Base-by-base conservation (phyloP, 2,797 vertebrate genomes). In the Furcifer pardalis region DNA sequence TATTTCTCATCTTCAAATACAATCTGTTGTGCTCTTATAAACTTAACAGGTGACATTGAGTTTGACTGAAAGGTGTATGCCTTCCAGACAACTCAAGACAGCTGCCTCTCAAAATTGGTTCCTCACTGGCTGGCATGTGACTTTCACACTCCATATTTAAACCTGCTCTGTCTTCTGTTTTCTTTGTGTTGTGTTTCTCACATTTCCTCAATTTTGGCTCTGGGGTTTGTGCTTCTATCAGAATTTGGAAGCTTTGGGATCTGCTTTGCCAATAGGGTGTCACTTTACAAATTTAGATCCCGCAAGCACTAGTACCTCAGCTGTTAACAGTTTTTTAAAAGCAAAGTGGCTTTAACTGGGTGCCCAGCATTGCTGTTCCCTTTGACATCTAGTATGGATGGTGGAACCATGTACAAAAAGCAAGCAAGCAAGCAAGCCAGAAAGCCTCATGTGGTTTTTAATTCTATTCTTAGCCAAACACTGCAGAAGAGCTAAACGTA, bases 311-410 rank as follows among this genome's bases (percentile, higher is more conserved):
- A 77, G 76, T 89, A 89, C 75, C 52, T 88, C 92, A 92, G 90
- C 86, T 94, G 91, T 91, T 56, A 19, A 75, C 52, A 79, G 62
- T 77, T 89, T 90, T 86, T 85, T 92, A 93, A 92, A 92, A 92
- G 74, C 84, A 25, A 88, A 71, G 60, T 71, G 86, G 87, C 91
- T 88, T 40, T 81, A 66, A 83, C 83, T 77, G 79, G 13, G 65
- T 52, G 42, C n/a, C 77, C 87, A 86, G 65, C 56, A 40, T 44
- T 56, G 27, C 32, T 62, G 63, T 62, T 77, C 63, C 62, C 52
- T 66, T 75, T 77, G 79, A 19, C 69, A 89, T 84, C 2, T 12
- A 74, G 73, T 40, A 83, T 62, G 69, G 63, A 71, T 81, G 13
- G 78, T 72, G 62, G 5, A 2, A 0, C 23, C 21, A 1, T 49